Evolutionary conservation across 2,113 vertebrate genomes (phyloP).

Genomic region (Cyprinodon brontotheroides): DNA sequence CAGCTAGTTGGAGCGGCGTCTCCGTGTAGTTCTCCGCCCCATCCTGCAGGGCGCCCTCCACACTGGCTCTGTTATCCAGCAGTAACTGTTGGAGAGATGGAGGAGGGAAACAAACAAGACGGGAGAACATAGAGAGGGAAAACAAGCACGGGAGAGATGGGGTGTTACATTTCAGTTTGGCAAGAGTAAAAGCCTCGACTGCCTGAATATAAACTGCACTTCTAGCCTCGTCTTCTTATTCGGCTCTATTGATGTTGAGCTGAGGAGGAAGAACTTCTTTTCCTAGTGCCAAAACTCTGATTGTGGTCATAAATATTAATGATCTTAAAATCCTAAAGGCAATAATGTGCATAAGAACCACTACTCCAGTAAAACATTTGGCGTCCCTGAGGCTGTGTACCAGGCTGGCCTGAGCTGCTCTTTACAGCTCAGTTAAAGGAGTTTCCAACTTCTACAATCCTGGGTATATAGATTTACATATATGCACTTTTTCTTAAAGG

Average conservation of each 20-base stretch:
- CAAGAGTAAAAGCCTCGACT: slow-evolving; percentile 34
- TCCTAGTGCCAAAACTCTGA: slow-evolving; percentile 11
- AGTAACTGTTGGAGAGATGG: slow-evolving; percentile 69
- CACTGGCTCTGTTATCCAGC: slow-evolving; percentile 78
- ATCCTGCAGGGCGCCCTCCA: slow-evolving; percentile 80
- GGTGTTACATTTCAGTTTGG: slow-evolving; percentile 41
- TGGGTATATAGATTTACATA: slow-evolving; percentile 32
- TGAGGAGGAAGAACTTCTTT: slow-evolving; percentile 9
- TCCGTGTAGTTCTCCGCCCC: slow-evolving; percentile 80
- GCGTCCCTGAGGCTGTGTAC: slow-evolving; percentile 15
- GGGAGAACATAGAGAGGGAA: background rate
- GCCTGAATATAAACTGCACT: slow-evolving; percentile 18
- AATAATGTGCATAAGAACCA: slow-evolving; percentile 32
- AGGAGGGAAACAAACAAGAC: slow-evolving; percentile 14
- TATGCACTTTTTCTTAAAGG: background rate
- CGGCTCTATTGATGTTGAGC: slow-evolving; percentile 13
- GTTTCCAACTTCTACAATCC: slow-evolving; percentile 19
- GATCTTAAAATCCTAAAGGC: slow-evolving; percentile 29
- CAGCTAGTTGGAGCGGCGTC: slow-evolving; percentile 82
- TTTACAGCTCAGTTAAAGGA: slow-evolving; percentile 22
- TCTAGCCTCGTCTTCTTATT: slow-evolving; percentile 29
- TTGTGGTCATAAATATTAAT: slow-evolving; percentile 36
- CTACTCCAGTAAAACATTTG: slow-evolving; percentile 22
- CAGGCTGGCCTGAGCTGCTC: slow-evolving; percentile 23
- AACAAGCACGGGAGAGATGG: slow-evolving; percentile 35